Conservation (phyloP, 1,140 invertebrate species). For the Drosophila sulfurigaster region DNA sequence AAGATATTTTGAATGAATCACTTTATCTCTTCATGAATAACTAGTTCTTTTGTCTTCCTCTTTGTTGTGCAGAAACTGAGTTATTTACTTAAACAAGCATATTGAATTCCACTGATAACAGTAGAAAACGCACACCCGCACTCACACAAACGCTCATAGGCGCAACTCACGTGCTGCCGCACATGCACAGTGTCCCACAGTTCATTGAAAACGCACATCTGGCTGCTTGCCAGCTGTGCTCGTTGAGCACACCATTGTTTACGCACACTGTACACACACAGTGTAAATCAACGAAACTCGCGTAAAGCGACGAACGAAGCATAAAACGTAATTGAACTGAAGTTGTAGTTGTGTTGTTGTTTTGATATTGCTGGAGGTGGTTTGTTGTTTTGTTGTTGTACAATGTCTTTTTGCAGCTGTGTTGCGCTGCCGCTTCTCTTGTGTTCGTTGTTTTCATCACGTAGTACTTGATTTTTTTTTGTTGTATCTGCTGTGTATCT, state of each 20-base stretch:
- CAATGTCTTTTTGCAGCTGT: conserved; percentile 43
- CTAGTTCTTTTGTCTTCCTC: background rate
- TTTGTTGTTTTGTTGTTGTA: conserved; percentile 38
- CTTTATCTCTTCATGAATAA: background rate
- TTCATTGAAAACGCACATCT: background rate
- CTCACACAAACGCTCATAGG: background rate
- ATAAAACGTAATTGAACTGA: conserved; percentile 61
- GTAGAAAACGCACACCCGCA: conserved; percentile 1
- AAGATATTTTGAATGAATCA: background rate
- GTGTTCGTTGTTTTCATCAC: conserved; percentile 70
- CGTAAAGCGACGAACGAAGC: conserved; percentile 53
- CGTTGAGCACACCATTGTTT: background rate
- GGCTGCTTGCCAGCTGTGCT: conserved; percentile 18
- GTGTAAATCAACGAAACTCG: conserved; percentile 56
- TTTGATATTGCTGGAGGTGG: conserved; percentile 46
- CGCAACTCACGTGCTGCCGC: conserved; percentile 44
- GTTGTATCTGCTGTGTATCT: conserved; percentile 51
- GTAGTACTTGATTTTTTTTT: conserved; percentile 63
- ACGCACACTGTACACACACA: conserved; percentile 47
- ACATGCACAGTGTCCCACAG: conserved; percentile 36
- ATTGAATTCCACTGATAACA: conserved; percentile 5
- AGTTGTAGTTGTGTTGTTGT: conserved; percentile 29
- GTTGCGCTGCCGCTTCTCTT: conserved; percentile 24
- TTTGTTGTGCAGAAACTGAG: background rate
- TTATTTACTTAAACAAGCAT: background rate